A percentile compares a stretch with the other conserved stretches of the same genome.
phyloP scores from a whole-genome alignment of 2,797 vertebrate species.

The Epinephelus malabaricus region DNA sequence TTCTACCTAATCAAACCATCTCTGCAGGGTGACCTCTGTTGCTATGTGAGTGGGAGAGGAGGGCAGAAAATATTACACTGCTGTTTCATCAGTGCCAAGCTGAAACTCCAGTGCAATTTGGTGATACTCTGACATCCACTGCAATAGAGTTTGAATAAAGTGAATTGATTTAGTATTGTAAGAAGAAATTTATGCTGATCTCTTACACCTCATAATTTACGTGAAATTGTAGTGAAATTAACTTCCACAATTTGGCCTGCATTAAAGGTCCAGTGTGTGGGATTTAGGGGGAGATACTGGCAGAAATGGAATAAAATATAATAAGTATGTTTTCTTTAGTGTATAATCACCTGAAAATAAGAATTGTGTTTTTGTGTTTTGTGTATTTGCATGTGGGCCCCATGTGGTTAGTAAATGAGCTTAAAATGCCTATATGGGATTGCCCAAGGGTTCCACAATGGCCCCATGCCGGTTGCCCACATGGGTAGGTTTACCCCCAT shows the following conservation, averaged over 20 bases:
- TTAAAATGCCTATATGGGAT: no score
- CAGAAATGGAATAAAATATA: no score
- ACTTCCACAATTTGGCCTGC: background rate
- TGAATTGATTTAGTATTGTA: background rate
- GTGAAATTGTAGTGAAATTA: background rate
- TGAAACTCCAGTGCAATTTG: conserved; percentile 52
- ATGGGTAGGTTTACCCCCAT: no score
- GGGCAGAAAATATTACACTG: conserved; percentile 58
- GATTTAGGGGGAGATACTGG: no score
- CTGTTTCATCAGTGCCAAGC: conserved; percentile 70
- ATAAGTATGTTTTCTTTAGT: no score
- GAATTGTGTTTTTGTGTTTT: no score
- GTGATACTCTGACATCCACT: conserved; percentile 23
- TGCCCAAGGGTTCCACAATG: no score
- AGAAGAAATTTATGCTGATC: background rate
- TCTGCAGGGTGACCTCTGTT: conserved; percentile 63
- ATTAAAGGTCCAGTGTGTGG: background rate
- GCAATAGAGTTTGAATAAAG: conserved; percentile 28
- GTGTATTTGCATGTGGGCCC: no score
- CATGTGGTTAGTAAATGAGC: no score
- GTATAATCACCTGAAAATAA: no score
- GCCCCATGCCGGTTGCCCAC: no score
- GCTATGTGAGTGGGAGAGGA: conserved; percentile 45
- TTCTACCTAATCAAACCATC: conserved; percentile 42
- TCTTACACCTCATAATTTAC: background rate